Evolutionary conservation across 2,888 invertebrate genomes (phyloP).

Genomic region (Periphyllus acericola): DNA sequence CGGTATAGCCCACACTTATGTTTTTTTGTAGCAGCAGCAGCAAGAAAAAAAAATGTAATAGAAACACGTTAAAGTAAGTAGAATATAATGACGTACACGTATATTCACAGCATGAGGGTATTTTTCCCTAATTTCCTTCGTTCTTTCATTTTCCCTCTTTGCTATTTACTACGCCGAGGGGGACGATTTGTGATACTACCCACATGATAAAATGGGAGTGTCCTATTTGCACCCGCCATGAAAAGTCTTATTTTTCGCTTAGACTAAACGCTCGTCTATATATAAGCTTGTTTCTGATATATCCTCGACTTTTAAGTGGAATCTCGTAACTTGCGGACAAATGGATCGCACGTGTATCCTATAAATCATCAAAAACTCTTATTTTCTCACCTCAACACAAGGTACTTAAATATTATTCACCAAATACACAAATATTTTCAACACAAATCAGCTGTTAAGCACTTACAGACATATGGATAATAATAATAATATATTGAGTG

Average conservation of each 20-base stretch:
- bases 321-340: background rate
- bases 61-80: constrained; percentile 23
- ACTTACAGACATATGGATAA: background rate
- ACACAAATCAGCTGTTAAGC: background rate
- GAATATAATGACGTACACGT: constrained; percentile 2
- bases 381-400: background rate
- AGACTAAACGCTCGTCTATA: background rate
- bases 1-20: no score
- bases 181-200: constrained; percentile 49
- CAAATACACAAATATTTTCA: no score
- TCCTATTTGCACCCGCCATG: constrained; percentile 54
- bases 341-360: background rate
- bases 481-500: no score
- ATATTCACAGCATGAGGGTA: constrained; percentile 38
- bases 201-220: constrained; percentile 56
- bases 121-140: constrained; percentile 48
- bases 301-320: background rate
- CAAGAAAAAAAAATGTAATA: background rate
- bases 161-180: constrained; percentile 26
- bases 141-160: constrained; percentile 38
- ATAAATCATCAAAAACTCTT: constrained; percentile 5
- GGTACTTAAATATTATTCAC: background rate
- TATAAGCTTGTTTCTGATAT: constrained; percentile 8
- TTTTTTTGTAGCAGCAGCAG: no score
- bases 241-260: constrained; percentile 35